Evolutionary conservation across 2,797 vertebrate species (phyloP).

Genomic region (Pseudochirops cupreus): DNA sequence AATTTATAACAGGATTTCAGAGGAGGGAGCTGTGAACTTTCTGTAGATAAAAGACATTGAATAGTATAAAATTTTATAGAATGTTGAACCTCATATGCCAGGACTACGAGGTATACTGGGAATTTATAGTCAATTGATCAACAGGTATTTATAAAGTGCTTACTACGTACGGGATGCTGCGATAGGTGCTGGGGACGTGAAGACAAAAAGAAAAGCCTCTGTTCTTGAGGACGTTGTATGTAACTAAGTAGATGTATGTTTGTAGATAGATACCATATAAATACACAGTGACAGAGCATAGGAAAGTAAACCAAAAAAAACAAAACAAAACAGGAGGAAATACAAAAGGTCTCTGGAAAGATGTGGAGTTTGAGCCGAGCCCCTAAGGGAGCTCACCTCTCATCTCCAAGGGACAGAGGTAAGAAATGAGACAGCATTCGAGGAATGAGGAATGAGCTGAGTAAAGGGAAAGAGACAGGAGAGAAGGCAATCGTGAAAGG

Average conservation of each 20-base stretch:
- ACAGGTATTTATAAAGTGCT: neutral
- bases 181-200: neutral
- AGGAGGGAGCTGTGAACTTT: neutral
- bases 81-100: neutral
- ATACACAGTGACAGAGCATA: neutral
- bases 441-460: neutral
- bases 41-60: neutral
- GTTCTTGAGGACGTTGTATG: neutral
- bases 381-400: neutral
- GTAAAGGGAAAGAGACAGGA: neutral
- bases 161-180: neutral
- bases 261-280: neutral
- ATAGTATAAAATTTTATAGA: neutral
- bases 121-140: neutral
- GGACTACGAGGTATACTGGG: neutral
- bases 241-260: neutral
- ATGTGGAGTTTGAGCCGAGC: neutral
- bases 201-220: conserved; percentile 14
- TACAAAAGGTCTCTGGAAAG: neutral
- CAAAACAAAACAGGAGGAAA: neutral
- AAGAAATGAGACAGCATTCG: neutral
- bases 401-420: neutral
- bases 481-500: neutral
- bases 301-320: neutral
- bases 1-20: neutral